Percentiles rank a stretch among this genome's conserved stretches.
These are phyloP conservation scores for Halichoeres trimaculatus DNA, from an alignment of 2,113 vertebrate genomes.

Conservation along the genomic window DNA sequence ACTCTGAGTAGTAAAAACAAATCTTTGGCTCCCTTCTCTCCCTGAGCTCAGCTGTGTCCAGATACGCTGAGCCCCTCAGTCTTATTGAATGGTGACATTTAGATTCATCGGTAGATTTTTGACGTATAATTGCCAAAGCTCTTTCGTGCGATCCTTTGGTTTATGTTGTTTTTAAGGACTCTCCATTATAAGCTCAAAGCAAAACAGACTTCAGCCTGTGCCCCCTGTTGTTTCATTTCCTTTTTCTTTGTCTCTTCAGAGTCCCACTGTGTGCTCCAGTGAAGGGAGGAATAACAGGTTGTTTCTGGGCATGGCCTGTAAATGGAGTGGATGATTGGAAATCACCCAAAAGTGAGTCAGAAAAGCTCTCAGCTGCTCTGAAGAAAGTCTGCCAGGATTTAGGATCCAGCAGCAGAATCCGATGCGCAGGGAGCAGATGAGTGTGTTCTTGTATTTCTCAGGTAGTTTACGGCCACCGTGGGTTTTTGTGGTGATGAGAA, in stretches of 20 bases:
- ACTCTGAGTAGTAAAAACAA: too few relatives aligned
- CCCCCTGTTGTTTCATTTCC: background rate
- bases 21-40: too few relatives aligned
- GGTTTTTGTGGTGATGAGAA: slow-evolving; percentile 30
- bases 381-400: slow-evolving; percentile 32
- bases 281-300: slow-evolving; percentile 45
- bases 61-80: too few relatives aligned
- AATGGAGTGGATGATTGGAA: slow-evolving; percentile 53
- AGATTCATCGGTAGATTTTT: too few relatives aligned
- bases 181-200: background rate
- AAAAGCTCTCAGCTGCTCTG: slow-evolving; percentile 28
- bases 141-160: too few relatives aligned
- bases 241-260: background rate
- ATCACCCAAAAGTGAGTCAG: slow-evolving; percentile 54
- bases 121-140: too few relatives aligned
- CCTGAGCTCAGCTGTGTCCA: too few relatives aligned
- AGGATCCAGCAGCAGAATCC: slow-evolving; percentile 16
- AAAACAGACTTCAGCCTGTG: background rate
- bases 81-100: too few relatives aligned
- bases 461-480: background rate
- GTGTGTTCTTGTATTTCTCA: slow-evolving; percentile 22
- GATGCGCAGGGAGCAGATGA: slow-evolving; percentile 10
- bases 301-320: slow-evolving; percentile 25
- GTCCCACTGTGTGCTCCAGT: slow-evolving; percentile 13
- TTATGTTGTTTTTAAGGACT: too few relatives aligned